These are phyloP conservation scores for Pachypeltis micranthus DNA, from an alignment of 1,140 invertebrate genomes.

Conservation along the genomic window DNA sequence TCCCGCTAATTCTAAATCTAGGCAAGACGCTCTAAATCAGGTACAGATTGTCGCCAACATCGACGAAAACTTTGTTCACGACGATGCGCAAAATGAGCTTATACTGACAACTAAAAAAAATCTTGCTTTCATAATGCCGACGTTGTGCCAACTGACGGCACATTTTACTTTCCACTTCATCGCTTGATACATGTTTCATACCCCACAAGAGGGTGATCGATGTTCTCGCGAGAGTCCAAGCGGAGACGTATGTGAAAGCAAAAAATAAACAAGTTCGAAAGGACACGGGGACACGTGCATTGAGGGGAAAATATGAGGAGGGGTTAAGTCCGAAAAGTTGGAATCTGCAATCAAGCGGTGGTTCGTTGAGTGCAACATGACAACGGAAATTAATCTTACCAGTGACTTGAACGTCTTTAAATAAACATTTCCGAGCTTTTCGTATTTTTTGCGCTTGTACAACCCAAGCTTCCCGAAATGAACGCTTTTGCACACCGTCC, in stretches of 20 bases:
- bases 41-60: background rate
- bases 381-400: background rate
- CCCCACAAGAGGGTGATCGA: no score
- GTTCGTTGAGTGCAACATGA: no score
- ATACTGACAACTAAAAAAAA: background rate
- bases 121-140: background rate
- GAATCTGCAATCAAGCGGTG: no score
- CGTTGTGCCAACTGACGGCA: background rate
- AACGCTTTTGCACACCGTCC: background rate
- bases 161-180: no score
- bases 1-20: background rate
- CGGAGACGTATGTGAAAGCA: no score
- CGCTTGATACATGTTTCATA: no score
- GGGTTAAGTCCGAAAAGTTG: no score
- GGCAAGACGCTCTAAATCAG: background rate
- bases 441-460: background rate
- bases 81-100: background rate
- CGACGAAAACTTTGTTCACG: background rate
- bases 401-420: background rate
- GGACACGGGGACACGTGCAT: no score
- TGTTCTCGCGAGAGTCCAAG: no score
- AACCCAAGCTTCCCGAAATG: background rate
- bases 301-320: no score
- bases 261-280: no score
- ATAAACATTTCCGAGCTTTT: background rate